These are phyloP conservation scores for Stenolophus ochropezus DNA, from an alignment of 2,888 invertebrate species.

Conservation along the genomic window DNA sequence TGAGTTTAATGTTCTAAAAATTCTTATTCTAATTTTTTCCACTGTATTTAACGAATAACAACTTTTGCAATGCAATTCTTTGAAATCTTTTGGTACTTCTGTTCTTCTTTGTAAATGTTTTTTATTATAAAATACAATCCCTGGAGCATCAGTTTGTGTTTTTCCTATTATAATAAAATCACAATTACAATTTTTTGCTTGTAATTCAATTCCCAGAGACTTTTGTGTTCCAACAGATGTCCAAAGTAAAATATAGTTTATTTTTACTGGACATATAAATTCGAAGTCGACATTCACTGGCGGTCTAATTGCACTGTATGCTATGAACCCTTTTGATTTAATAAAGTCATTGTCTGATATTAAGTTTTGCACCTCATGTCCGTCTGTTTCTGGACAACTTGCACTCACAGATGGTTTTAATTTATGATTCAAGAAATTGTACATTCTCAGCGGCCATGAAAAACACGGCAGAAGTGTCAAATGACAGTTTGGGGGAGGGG, in stretches of 20 bases:
- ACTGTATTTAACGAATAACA: conserved; percentile 72
- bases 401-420: conserved; percentile 77
- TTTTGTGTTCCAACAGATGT: conserved; percentile 81
- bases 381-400: conserved; percentile 79
- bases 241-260: conserved; percentile 79
- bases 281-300: conserved; percentile 82
- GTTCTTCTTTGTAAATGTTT: conserved; percentile 65
- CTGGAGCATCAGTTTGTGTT: conserved; percentile 70
- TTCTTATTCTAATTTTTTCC: conserved; percentile 76
- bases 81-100: conserved; percentile 66
- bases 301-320: conserved; percentile 82
- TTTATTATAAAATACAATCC: conserved; percentile 72
- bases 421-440: conserved; percentile 79
- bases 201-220: conserved; percentile 80
- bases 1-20: conserved; percentile 78
- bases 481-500: background rate
- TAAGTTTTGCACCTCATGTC: conserved; percentile 79
- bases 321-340: conserved; percentile 80
- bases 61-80: conserved; percentile 71
- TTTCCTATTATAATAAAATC: conserved; percentile 68
- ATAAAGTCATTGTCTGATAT: conserved; percentile 74
- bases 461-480: background rate
- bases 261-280: conserved; percentile 79
- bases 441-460: conserved; percentile 65
- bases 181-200: conserved; percentile 72